These are phyloP conservation scores for Ciconia nigra DNA, from an alignment of 2,797 vertebrate species.

Conservation along the genomic window DNA sequence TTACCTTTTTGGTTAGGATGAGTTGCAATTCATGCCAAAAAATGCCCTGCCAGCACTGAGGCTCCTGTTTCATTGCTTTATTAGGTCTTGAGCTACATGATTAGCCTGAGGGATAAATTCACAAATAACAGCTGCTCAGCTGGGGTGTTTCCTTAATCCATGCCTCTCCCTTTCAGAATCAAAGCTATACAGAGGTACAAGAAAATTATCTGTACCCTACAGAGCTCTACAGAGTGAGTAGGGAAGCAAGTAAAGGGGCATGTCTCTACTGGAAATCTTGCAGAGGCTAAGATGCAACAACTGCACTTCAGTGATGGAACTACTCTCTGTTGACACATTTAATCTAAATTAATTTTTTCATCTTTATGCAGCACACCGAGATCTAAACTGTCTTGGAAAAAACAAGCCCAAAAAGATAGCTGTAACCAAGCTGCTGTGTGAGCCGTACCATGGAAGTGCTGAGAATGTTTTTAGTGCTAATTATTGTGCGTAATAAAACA, in stretches of 20 bases:
- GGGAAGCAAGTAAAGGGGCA: not conserved
- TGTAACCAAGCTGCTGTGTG: not conserved
- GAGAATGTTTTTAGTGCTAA: not conserved
- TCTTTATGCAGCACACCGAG: not conserved
- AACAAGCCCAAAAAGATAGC: not conserved
- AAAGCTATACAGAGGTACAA: not conserved
- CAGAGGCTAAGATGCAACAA: not conserved
- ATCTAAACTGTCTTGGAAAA: not conserved
- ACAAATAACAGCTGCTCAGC: conserved; percentile 49
- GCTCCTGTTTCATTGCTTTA: conserved; percentile 35
- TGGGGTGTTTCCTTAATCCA: conserved; percentile 49
- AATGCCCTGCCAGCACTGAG: not conserved
- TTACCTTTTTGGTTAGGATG: not conserved
- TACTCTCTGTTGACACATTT: not conserved
- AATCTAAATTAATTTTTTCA: conserved; percentile 7
- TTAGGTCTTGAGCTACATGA: conserved; percentile 15
- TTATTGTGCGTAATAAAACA: not conserved
- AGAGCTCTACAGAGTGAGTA: not conserved
- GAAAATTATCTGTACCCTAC: conserved; percentile 22
- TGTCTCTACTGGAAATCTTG: conserved; percentile 9
- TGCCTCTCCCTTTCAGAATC: conserved; percentile 23
- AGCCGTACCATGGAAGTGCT: not conserved
- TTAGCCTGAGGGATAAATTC: conserved; percentile 40
- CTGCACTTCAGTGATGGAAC: not conserved
- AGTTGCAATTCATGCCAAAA: conserved; percentile 12